Conservation (phyloP, 1,140 invertebrate species). For the Orchestia grillus region DNA sequence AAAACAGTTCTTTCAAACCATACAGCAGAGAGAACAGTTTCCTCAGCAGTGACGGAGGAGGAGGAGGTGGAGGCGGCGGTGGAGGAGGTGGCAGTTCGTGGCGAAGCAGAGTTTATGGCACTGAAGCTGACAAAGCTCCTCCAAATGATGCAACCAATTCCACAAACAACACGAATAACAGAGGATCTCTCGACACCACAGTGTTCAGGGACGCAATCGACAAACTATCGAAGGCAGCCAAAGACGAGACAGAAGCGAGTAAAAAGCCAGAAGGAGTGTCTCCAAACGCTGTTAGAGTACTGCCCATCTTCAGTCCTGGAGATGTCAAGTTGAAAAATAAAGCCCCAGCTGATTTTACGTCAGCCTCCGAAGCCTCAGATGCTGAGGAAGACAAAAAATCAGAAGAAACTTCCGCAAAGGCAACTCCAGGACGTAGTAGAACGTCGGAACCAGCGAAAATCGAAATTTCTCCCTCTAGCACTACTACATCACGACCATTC, state of each 20-base stretch:
- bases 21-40: conserved; percentile 67
- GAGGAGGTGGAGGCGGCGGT: conserved; percentile 60
- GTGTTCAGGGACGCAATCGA: conserved; percentile 60
- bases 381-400: conserved; percentile 57
- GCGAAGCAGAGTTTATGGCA: conserved; percentile 63
- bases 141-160: conserved; percentile 28
- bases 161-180: conserved; percentile 49
- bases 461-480: conserved; percentile 37
- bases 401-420: conserved; percentile 18
- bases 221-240: conserved; percentile 59
- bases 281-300: conserved; percentile 62
- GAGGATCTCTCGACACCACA: neutral
- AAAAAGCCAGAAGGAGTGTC: conserved; percentile 53
- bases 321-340: conserved; percentile 62
- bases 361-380: conserved; percentile 63
- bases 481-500: conserved; percentile 57
- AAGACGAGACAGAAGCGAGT: conserved; percentile 55
- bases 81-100: conserved; percentile 60
- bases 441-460: neutral
- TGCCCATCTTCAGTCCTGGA: conserved; percentile 49
- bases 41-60: conserved; percentile 62
- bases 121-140: conserved; percentile 27
- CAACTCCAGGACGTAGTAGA: neutral
- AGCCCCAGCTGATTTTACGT: conserved; percentile 67
- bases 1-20: conserved; percentile 60